A percentile compares a stretch with the other conserved stretches of the same genome.
These are phyloP conservation scores for Coronaproctus castanopsis DNA, from an alignment of 2,888 invertebrate species.

Conservation along the genomic window DNA sequence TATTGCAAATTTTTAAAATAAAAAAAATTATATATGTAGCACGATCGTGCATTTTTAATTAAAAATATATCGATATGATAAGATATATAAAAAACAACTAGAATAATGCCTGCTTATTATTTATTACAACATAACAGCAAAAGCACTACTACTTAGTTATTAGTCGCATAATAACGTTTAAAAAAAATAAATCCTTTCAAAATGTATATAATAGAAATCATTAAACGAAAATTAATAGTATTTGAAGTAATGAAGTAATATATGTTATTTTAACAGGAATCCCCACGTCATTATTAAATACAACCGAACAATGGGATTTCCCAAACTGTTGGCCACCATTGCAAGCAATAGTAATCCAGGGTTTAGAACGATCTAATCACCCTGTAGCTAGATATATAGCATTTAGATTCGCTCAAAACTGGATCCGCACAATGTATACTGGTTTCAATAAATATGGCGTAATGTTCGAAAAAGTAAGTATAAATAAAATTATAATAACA, in stretches of 20 bases:
- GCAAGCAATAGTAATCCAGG: constrained; percentile 17
- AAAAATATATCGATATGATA: no score
- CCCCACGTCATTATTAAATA: constrained; percentile 15
- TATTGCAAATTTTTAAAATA: no score
- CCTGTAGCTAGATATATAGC: constrained; percentile 25
- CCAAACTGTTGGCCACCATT: constrained; percentile 18
- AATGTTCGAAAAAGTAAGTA: constrained; percentile 26
- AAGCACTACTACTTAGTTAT: no score
- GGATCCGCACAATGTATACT: constrained; percentile 25
- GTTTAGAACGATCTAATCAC: constrained; percentile 16
- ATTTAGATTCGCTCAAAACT: constrained; percentile 26
- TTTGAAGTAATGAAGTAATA: no score
- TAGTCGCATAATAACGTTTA: not conserved
- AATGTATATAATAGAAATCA: not conserved
- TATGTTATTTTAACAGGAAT: no score
- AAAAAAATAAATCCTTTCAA: not conserved
- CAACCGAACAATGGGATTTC: constrained; percentile 18
- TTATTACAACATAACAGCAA: no score
- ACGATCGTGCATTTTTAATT: no score
- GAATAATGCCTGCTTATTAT: no score
- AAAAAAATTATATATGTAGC: no score
- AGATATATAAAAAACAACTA: no score
- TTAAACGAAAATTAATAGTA: no score
- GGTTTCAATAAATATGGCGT: constrained; percentile 21
- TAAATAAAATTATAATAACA: not conserved